Evolutionary conservation across 2,888 invertebrate genomes (phyloP), one percentile per base, ranked within the genome.

Genomic region (Coelinius sp.): DNA sequence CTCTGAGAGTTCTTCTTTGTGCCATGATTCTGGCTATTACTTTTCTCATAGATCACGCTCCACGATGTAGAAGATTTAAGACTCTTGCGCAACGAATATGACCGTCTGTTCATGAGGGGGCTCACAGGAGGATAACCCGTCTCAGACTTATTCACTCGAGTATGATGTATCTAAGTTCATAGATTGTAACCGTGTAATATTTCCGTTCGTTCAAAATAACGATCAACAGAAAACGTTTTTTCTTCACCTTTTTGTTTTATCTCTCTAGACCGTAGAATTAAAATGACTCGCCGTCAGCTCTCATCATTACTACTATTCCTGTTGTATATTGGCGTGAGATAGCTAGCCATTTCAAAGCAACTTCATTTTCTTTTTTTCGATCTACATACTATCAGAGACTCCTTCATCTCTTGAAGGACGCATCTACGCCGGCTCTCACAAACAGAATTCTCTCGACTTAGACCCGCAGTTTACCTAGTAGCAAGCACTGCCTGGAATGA

Each of bases 41-140:
- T 75, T 76, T 69, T 71, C 78, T 74, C 79, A 77, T 80, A 80
- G 78, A 79, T 80, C 81, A 77, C 77, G 77, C 73, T 79, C 59
- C 74, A 77, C 78, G 77, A 78, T 79, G 52, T 38, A 52, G 52
- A 31, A 63, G 64, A 70, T 70, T 27, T 52, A 64, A 38, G 38
- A 68, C 68, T 68, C 35, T 38, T 53, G 38, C 14, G 10, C 49
- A 53, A 27, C 59, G 14, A 35, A 56, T 68, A 41, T 41, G 31
- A 27, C 65, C 27, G 41, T 27, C 65, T 46, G 24, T 49, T 44
- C 27, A 53, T 49, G 20, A 53, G 12, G 46, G 17, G 20, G 59
- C 35, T 27, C 35, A 59, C 56, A 12, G 17, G 5, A 20, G 56
- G 56, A 56, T 27, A 59, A 59, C 17, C 59, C 31, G n/a, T 20